A percentile compares a stretch with the other conserved stretches of the same genome.
phyloP scores from a whole-genome alignment of 2,888 invertebrate genomes.

The Congeria kusceri region DNA sequence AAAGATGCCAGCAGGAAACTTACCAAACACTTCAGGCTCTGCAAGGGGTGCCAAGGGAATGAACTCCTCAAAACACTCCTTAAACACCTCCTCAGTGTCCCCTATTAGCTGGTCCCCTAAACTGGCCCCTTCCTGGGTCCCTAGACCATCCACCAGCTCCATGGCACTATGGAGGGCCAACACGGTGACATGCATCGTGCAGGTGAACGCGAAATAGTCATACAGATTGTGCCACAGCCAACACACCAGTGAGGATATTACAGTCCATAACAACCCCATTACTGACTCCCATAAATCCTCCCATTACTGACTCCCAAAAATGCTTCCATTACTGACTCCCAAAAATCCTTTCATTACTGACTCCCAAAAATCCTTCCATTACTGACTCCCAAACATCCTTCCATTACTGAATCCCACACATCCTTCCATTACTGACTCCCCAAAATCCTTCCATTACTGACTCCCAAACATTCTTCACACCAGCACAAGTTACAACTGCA shows the following conservation, averaged over 20 bases:
- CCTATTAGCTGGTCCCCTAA: neutral
- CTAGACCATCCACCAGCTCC: slow-evolving; percentile 39
- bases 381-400: too few relatives aligned
- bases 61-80: slow-evolving; percentile 46
- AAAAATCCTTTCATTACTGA: neutral
- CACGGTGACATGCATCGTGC: slow-evolving; percentile 60
- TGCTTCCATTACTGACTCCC: neutral
- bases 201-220: slow-evolving; percentile 60
- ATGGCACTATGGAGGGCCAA: slow-evolving; percentile 38
- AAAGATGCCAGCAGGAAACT: too few relatives aligned
- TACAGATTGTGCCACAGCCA: slow-evolving; percentile 62
- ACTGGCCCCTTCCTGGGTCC: slow-evolving; percentile 11
- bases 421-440: too few relatives aligned
- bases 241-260: slow-evolving; percentile 36
- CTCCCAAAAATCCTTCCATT: neutral
- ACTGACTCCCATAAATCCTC: too few relatives aligned
- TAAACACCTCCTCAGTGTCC: slow-evolving; percentile 49
- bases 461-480: too few relatives aligned
- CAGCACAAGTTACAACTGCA: too few relatives aligned
- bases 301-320: neutral
- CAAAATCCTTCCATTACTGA: too few relatives aligned
- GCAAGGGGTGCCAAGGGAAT: slow-evolving; percentile 48
- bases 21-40: slow-evolving; percentile 48
- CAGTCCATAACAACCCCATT: slow-evolving; percentile 53
- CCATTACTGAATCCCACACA: too few relatives aligned